phyloP scores from a whole-genome alignment of 2,113 vertebrate genomes.

The Colius striatus region DNA sequence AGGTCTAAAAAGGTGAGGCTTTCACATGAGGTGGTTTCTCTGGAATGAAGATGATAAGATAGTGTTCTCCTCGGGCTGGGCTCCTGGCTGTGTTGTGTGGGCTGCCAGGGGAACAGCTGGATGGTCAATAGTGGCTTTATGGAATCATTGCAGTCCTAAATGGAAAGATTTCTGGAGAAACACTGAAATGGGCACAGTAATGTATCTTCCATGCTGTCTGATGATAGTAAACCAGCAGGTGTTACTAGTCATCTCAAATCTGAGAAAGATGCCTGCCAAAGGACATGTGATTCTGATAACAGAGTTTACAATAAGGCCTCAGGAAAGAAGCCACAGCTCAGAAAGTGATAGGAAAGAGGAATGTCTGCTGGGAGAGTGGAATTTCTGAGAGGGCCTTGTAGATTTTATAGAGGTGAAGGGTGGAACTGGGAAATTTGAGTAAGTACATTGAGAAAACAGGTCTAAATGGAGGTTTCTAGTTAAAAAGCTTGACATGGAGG shows the following conservation, averaged over 20 bases:
- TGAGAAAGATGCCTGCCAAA: background rate
- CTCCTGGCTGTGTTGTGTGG: background rate
- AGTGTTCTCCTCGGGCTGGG: background rate
- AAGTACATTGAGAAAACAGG: background rate
- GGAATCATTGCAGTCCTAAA: background rate
- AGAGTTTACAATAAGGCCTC: background rate
- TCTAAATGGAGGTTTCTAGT: background rate
- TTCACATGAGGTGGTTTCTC: background rate
- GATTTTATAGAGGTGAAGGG: too few relatives aligned
- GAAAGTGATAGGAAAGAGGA: background rate
- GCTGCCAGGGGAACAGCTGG: background rate
- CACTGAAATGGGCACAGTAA: background rate
- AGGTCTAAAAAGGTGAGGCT: background rate
- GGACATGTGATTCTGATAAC: background rate
- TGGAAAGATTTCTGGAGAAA: background rate
- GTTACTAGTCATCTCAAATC: background rate
- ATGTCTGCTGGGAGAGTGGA: accelerated
- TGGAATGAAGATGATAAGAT: too few relatives aligned
- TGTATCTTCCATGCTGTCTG: background rate
- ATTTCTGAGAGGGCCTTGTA: background rate
- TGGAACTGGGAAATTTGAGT: background rate
- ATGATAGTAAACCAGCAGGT: background rate
- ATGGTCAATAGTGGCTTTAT: accelerated
- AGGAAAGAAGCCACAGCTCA: background rate
- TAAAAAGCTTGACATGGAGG: background rate